phyloP scores from a whole-genome alignment of 2,888 invertebrate genomes.

The Drosophila recens region DNA sequence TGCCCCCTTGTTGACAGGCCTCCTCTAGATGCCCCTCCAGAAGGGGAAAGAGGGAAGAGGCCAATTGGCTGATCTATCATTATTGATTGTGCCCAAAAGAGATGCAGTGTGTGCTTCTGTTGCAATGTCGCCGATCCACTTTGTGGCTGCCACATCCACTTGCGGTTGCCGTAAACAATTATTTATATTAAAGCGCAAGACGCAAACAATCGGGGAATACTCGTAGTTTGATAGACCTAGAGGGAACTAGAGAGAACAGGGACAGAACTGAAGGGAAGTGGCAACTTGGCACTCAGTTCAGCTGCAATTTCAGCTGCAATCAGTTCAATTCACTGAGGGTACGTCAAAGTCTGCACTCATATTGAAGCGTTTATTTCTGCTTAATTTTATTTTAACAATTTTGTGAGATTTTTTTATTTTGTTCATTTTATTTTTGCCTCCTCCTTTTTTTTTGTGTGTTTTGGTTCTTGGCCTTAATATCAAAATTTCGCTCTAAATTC shows the following conservation, averaged over 20 bases:
- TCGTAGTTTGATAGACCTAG: conserved; percentile 26
- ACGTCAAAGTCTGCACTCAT: conserved; percentile 31
- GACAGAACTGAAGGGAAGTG: neutral
- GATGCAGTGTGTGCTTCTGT: conserved; percentile 28
- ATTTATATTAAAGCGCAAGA: conserved; percentile 72
- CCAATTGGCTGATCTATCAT: conserved; percentile 74
- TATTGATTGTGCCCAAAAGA: conserved; percentile 82
- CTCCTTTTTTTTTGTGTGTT: conserved; percentile 52
- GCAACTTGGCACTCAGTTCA: neutral
- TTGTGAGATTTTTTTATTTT: conserved; percentile 43
- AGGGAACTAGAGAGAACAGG: neutral
- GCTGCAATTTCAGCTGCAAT: conserved; percentile 17
- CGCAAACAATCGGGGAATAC: conserved; percentile 22
- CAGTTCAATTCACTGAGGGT: conserved; percentile 34
- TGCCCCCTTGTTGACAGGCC: conserved; percentile 50
- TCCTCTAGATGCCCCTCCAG: neutral
- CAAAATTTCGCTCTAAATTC: conserved; percentile 82
- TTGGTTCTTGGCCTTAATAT: conserved; percentile 74
- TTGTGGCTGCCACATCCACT: conserved; percentile 43
- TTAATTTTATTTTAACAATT: conserved; percentile 80
- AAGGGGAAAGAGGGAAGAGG: neutral
- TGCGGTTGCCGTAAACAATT: conserved; percentile 71
- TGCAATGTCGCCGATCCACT: conserved; percentile 53
- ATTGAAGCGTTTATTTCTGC: conserved; percentile 80
- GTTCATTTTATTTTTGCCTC: conserved; percentile 46